A percentile compares a stretch with the other conserved stretches of the same genome.
Conservation (phyloP, 1,140 invertebrate genomes). For the Heliconius eleuchia region DNA sequence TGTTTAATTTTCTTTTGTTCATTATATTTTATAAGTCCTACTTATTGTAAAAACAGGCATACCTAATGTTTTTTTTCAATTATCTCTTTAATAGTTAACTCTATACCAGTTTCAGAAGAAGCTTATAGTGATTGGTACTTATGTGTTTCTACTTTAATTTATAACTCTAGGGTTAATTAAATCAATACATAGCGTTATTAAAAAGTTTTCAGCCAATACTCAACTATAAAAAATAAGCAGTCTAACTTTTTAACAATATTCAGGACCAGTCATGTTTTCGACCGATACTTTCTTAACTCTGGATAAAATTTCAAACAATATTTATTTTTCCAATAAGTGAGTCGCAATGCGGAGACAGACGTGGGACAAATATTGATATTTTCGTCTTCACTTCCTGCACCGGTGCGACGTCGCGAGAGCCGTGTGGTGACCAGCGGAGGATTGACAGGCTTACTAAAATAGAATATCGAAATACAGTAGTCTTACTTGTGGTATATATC, state of each 20-base stretch:
- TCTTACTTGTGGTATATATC: no score
- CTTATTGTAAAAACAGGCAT: no score
- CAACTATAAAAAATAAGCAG: no score
- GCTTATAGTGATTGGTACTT: no score
- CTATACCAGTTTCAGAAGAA: no score
- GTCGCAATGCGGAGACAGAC: slow-evolving; percentile 22
- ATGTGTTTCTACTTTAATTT: background rate
- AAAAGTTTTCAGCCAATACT: background rate
- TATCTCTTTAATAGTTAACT: no score
- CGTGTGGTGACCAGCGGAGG: background rate
- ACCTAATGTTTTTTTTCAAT: no score
- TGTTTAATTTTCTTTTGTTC: no score
- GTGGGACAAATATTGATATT: slow-evolving; percentile 24
- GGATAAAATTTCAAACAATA: background rate
- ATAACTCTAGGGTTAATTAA: background rate
- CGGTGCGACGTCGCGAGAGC: background rate
- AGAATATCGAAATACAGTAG: slow-evolving; percentile 3
- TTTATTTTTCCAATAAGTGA: slow-evolving; percentile 15
- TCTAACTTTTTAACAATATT: background rate
- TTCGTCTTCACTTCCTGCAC: slow-evolving; percentile 23
- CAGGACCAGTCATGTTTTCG: background rate
- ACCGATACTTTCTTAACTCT: background rate
- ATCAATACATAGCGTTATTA: background rate
- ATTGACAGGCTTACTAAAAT: slow-evolving; percentile 13
- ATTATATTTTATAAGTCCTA: no score